Conservation (phyloP, 2,888 invertebrate genomes). For the Ischnura elegans region DNA sequence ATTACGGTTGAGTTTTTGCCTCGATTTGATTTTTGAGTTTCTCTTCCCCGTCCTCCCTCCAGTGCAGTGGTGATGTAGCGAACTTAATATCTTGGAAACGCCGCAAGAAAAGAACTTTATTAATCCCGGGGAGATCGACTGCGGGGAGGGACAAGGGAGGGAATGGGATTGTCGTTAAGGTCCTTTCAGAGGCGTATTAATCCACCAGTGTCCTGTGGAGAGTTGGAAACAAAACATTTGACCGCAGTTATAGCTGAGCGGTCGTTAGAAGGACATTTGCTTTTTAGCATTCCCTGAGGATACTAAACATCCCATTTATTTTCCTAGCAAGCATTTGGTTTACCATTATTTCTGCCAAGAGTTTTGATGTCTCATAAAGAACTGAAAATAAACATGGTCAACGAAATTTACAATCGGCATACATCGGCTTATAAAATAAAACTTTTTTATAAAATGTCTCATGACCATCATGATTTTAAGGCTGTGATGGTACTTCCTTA, state of each 20-base stretch:
- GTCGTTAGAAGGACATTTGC: background rate
- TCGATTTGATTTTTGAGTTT: background rate
- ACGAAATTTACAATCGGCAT: no score
- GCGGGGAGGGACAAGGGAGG: background rate
- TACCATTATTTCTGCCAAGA: no score
- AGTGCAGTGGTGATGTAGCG: background rate
- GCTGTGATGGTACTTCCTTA: no score
- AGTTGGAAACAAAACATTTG: background rate
- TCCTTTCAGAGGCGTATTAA: background rate
- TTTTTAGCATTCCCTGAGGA: background rate
- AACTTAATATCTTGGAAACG: constrained; percentile 10
- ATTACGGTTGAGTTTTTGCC: background rate
- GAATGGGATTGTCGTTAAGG: background rate
- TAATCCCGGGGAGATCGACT: background rate
- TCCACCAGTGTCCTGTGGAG: background rate
- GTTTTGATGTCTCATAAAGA: no score
- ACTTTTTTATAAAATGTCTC: no score
- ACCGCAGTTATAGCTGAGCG: background rate
- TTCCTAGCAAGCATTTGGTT: background rate
- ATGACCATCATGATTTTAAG: no score
- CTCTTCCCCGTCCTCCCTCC: background rate
- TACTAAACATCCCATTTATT: background rate
- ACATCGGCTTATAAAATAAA: no score
- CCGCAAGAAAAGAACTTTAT: constrained; percentile 12
- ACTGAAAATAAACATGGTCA: no score